phyloP scores from a whole-genome alignment of 2,888 invertebrate species.

The Rhyacophila evoluta region DNA sequence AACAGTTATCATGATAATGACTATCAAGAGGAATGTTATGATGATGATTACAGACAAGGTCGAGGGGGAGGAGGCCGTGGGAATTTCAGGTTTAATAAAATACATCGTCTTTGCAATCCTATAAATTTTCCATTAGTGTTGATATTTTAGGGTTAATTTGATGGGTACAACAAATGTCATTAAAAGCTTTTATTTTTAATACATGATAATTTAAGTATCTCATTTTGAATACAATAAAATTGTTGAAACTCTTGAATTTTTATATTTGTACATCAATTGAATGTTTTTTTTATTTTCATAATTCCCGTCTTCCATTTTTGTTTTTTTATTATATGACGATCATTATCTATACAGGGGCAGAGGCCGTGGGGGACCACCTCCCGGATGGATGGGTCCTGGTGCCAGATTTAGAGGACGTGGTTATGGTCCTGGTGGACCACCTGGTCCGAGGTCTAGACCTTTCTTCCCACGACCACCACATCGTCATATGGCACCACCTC shows the following conservation, averaged over 20 bases:
- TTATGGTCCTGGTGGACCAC: slow-evolving; percentile 71
- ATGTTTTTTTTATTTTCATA: no score
- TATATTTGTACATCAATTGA: no score
- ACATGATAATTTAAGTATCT: no score
- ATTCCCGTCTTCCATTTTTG: no score
- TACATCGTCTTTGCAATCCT: background rate
- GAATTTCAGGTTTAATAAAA: slow-evolving; percentile 61
- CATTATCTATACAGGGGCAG: no score
- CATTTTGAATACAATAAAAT: no score
- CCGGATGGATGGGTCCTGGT: slow-evolving; percentile 59
- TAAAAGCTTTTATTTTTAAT: no score
- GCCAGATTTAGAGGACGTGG: slow-evolving; percentile 77
- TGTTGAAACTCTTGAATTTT: no score
- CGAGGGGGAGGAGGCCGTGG: slow-evolving; percentile 61
- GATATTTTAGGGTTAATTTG: background rate
- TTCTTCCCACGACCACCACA: slow-evolving; percentile 63
- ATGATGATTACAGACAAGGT: slow-evolving; percentile 62
- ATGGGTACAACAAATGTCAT: no score
- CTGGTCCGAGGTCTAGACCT: slow-evolving; percentile 66
- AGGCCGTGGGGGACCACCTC: slow-evolving; percentile 64
- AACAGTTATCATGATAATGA: slow-evolving; percentile 58
- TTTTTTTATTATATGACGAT: no score
- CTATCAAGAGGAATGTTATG: slow-evolving; percentile 63
- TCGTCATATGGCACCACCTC: slow-evolving; percentile 9
- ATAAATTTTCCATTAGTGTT: background rate